Base-by-base conservation (phyloP, 2,888 invertebrate genomes). In the Stenodema calcarata region DNA sequence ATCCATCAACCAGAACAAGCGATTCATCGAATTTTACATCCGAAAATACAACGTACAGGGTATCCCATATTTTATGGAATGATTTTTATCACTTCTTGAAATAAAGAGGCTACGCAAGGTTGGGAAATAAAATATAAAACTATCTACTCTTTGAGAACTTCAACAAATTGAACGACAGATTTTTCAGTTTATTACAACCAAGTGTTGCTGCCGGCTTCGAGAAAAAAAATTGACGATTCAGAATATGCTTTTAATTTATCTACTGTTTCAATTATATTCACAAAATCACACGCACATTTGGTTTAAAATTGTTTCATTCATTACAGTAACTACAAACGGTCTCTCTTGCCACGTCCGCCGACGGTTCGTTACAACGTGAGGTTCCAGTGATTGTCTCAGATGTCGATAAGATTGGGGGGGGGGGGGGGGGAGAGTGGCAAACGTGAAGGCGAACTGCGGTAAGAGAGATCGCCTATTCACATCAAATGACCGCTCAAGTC, bases 81-180 rank as follows among this genome's bases (percentile, higher is more conserved):
- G 80, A 54, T 80, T 28, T 80, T 50, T 80, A 80, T 80, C 80
- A 80, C 80, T 80, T 78, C 50, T 80, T 50, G 80, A 30, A 80
- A 80, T 30, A 80, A 44, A 50, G 54, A 75, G 78, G n/a, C 54
- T 30, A 54, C 80, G 23, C 44, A 44, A 80, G 23, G 54, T 12
- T 27, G 47, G 23, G 54, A 54, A 47, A 47, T 50, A 28, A 28
- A 78, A 78, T 44, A 78, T 16, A 23, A 18, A 78, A n/a, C 27
- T 69, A 73, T n/a, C 73, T 73, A 16, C 30, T 41, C 73, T 35
- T 30, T 18, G 23, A 23, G 12, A 62, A 54, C 54, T 2, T 54
- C 23, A 23, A 23, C 62, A 62, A 62, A 62, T 62, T 62, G 62
- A 62, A 23, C 23, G 62, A 62, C 18, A 23, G 0, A 23, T 62